Conservation (phyloP, 2,888 invertebrate genomes). For the Pammene aurita region DNA sequence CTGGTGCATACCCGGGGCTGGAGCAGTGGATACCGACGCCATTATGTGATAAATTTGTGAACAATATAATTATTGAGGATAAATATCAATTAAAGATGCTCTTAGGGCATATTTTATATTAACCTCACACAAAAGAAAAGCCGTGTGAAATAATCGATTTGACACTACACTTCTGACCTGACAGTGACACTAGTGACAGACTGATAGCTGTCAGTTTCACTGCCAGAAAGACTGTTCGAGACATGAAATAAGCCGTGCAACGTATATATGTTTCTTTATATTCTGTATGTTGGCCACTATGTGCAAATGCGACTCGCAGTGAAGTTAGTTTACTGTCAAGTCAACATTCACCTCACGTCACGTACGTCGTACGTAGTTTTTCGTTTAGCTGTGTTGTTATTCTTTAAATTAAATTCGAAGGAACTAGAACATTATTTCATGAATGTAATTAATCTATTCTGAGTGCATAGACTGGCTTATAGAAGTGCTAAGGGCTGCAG, state of each 20-base stretch:
- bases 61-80: neutral
- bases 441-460: neutral
- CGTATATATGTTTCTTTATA: neutral
- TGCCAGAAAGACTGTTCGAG: conserved; percentile 1
- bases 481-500: neutral
- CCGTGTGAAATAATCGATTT: conserved; percentile 23
- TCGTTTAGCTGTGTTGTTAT: conserved; percentile 19
- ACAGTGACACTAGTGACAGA: conserved; percentile 1
- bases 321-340: neutral
- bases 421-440: conserved; percentile 19
- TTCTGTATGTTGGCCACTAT: neutral
- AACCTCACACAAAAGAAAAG: conserved; percentile 38
- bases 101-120: conserved; percentile 17
- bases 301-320: neutral
- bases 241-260: conserved; percentile 6
- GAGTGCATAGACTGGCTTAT: neutral
- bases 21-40: conserved; percentile 84
- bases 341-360: no score
- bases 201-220: neutral
- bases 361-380: conserved; percentile 7
- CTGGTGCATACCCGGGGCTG: conserved; percentile 87
- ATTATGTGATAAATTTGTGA: conserved; percentile 62
- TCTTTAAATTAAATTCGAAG: conserved; percentile 17
- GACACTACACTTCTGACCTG: conserved; percentile 3
- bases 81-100: conserved; percentile 20